Evolutionary conservation across 2,797 vertebrate genomes (phyloP), one percentile per base, ranked within the genome.

Genomic region (Trachops cirrhosus): DNA sequence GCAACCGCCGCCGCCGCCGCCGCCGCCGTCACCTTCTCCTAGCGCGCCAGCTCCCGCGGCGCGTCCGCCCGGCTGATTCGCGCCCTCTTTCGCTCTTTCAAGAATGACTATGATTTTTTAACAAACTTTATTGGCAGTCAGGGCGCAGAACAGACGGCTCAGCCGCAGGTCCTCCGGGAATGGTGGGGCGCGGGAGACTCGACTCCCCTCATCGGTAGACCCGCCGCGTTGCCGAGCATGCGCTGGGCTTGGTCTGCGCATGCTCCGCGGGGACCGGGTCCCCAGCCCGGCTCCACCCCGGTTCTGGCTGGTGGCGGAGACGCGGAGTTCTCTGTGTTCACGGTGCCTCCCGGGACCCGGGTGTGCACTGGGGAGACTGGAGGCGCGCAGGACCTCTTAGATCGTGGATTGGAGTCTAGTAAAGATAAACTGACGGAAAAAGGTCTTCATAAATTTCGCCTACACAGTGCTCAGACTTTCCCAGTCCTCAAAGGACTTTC

Each of bases 161-260:
- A 1, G 34, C 75, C 0, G 22, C 8, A 0, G 48, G 82, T 37
- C 46, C n/a, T 1, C 67, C 15, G 0, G 15, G 18, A 52, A 24
- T 14, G 52, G 29, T 41, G 8, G 79, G 78, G 46, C 91, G 91
- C 93, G 62, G 70, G 82, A 70, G 44, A 11, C 74, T 4, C 19
- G 15, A 29, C 75, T 57, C 79, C 64, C 46, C 87, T 32, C 89
- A 4, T 10, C 93, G 0, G 80, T 0, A 46, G 79, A 41, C 54
- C 59, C 75, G 62, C 80, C 70, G 50, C 34, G 32, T 89, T 50
- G 78, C 64, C 2, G 97, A 90, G 97, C 97, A 96, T 97, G 97
- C 97, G 97, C 97, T 3, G 70, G 34, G 34, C 71, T 9, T 0
- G 12, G 3, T n/a, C 26, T 90, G 95, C 92, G 86, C 85, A 96